Evolutionary conservation across 2,113 vertebrate genomes (phyloP).

Genomic region (Mandrillus leucophaeus): DNA sequence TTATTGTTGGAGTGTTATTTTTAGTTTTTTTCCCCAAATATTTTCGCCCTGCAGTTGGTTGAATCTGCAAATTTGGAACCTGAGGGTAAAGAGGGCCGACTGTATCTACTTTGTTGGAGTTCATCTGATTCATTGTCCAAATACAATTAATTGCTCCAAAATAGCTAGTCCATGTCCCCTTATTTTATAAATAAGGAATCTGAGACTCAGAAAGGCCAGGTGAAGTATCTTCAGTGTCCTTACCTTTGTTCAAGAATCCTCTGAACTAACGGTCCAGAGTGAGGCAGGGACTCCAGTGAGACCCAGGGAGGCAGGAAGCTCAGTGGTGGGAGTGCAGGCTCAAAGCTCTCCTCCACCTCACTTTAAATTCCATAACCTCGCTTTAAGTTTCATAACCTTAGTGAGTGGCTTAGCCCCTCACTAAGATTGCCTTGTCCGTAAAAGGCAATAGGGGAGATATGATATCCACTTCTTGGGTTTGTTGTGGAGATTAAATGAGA

Average conservation of each 20-base stretch:
- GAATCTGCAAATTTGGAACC: not conserved
- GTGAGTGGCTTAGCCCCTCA: not conserved
- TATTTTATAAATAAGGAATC: not conserved
- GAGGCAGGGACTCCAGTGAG: not conserved
- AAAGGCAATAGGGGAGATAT: not conserved
- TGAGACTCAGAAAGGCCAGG: not conserved
- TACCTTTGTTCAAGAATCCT: not conserved
- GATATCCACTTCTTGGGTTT: not conserved
- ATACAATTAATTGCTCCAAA: not conserved
- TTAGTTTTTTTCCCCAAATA: not conserved
- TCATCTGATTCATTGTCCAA: not conserved
- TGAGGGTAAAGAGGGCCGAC: not conserved
- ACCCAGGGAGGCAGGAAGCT: rapidly evolving
- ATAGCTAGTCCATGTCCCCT: not conserved
- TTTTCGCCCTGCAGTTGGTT: not conserved
- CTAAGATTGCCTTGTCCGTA: not conserved
- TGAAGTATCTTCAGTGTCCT: not conserved
- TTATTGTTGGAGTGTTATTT: not conserved
- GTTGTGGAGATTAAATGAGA: not conserved
- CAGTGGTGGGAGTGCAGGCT: rapidly evolving
- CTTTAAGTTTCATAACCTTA: not conserved
- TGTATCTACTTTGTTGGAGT: not conserved
- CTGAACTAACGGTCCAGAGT: not conserved
- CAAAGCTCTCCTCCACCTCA: not conserved
- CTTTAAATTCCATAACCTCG: not conserved